These are phyloP conservation scores for Proctacanthus coquilletti DNA, from an alignment of 1,140 invertebrate genomes.

Conservation along the genomic window DNA sequence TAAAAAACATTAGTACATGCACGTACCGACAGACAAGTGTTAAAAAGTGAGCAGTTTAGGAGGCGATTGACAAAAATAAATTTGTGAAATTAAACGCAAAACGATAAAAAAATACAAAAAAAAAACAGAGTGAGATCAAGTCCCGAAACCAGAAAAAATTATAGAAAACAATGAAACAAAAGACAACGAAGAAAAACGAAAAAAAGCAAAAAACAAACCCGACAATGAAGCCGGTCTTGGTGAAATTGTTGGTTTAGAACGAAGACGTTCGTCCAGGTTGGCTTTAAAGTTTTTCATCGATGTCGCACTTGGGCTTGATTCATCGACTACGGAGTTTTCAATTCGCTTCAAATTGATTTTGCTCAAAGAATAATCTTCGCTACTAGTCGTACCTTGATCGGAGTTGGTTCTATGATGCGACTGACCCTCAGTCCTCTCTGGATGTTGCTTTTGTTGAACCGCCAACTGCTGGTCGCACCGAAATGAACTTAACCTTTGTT, in stretches of 20 bases:
- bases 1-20: too few species aligned
- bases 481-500: conserved; percentile 7
- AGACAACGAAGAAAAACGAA: conserved; percentile 10
- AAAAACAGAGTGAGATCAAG: not conserved
- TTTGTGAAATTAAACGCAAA: too few species aligned
- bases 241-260: conserved; percentile 25
- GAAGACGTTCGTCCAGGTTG: too few species aligned
- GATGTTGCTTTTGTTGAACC: too few species aligned
- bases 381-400: conserved; percentile 1
- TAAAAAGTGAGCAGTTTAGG: too few species aligned
- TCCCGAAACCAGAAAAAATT: not conserved
- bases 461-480: not conserved
- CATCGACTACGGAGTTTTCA: too few species aligned
- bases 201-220: conserved; percentile 23
- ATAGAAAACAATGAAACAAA: conserved; percentile 6
- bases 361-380: too few species aligned
- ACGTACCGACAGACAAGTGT: too few species aligned
- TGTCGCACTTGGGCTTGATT: too few species aligned
- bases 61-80: too few species aligned
- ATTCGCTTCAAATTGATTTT: too few species aligned
- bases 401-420: not conserved
- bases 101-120: not conserved
- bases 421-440: not conserved
- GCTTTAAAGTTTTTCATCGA: too few species aligned
- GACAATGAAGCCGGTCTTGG: conserved; percentile 30